These are phyloP conservation scores for Tenebrosternarchus preto DNA, from an alignment of 2,113 vertebrate species.

Conservation along the genomic window DNA sequence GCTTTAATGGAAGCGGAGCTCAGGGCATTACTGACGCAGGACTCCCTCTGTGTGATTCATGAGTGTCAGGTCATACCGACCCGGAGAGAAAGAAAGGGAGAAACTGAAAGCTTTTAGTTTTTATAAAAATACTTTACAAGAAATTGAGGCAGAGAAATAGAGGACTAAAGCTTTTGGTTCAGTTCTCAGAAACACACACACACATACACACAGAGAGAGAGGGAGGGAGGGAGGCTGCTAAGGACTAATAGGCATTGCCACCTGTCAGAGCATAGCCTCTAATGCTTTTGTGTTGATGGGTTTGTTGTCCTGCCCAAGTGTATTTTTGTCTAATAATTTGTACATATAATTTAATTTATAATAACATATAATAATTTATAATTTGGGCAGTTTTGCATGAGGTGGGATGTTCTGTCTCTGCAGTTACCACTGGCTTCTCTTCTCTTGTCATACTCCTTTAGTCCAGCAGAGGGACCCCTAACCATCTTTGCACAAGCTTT, in stretches of 20 bases:
- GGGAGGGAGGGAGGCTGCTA: not conserved
- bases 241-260: not conserved
- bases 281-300: not conserved
- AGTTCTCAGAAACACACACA: conserved; percentile 1
- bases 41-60: not conserved
- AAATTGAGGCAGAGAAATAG: not conserved
- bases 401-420: no score
- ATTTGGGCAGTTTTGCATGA: no score
- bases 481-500: conserved; percentile 5
- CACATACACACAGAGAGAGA: no score
- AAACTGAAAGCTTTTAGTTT: conserved; percentile 12
- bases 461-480: conserved; percentile 38
- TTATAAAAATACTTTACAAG: no score
- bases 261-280: not conserved
- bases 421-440: not conserved
- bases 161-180: not conserved
- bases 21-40: not conserved
- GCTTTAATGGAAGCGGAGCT: not conserved
- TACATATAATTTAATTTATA: no score
- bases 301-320: not conserved
- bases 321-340: no score
- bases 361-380: no score
- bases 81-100: not conserved
- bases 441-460: not conserved
- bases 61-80: not conserved